Conservation (phyloP, 2,888 invertebrate species). For the Ornithoptera alexandrae region DNA sequence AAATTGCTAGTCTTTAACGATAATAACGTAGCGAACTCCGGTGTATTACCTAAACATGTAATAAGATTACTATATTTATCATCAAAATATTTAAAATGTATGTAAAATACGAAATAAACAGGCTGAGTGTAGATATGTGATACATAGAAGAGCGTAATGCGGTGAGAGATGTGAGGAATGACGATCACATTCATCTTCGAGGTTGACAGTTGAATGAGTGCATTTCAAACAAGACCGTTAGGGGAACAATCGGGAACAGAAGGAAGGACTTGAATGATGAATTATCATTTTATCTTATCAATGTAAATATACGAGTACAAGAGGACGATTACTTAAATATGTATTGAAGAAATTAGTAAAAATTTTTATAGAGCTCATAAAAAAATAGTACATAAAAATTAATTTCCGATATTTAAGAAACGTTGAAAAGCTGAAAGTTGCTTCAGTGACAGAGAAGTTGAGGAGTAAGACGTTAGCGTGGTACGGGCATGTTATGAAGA, state of each 20-base stretch:
- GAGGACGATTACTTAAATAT: neutral
- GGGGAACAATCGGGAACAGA: neutral
- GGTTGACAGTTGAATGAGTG: slow-evolving; percentile 24
- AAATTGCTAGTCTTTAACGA: neutral
- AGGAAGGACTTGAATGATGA: slow-evolving; percentile 14
- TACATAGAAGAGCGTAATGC: neutral
- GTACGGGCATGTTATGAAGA: too few species aligned
- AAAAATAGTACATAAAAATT: neutral
- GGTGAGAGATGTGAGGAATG: neutral
- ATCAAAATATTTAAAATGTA: neutral
- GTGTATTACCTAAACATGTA: neutral
- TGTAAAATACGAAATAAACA: neutral
- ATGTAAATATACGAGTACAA: neutral
- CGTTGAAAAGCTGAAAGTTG: too few species aligned
- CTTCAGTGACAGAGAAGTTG: too few species aligned
- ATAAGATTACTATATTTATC: neutral
- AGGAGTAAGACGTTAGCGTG: too few species aligned
- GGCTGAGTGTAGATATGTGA: neutral
- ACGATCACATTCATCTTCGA: slow-evolving; percentile 12
- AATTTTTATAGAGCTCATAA: too few species aligned
- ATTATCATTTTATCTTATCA: slow-evolving; percentile 7
- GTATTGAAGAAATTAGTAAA: neutral
- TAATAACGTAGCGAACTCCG: neutral
- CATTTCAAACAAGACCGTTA: slow-evolving; percentile 6
- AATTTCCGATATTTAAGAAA: too few species aligned